A percentile compares a stretch with the other conserved stretches of the same genome.
Conservation (phyloP, 2,113 vertebrate species). For the Hemichromis elongatus region DNA sequence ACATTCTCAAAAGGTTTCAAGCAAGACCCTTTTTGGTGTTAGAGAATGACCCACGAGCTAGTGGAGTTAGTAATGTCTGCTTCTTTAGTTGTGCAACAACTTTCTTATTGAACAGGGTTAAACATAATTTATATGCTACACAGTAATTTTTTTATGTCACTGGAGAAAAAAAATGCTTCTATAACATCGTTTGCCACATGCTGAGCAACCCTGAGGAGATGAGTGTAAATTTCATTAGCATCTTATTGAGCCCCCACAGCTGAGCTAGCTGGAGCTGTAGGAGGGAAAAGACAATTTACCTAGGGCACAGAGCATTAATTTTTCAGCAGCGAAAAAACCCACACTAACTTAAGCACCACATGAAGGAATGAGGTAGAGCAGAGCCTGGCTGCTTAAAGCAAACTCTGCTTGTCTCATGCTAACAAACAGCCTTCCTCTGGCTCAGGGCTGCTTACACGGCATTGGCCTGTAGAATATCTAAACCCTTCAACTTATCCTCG, state of each 20-base stretch:
- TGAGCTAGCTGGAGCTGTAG: not conserved
- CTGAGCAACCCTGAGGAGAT: constrained; percentile 3
- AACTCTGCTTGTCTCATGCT: constrained; percentile 7
- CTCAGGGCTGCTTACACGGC: constrained; percentile 20
- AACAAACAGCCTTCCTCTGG: constrained; percentile 33
- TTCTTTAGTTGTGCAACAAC: not conserved
- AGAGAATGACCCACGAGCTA: not conserved
- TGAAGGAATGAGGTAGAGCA: constrained; percentile 5
- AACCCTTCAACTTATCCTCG: constrained; percentile 43
- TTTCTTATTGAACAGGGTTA: not conserved
- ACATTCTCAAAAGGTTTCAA: not conserved
- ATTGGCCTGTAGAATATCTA: constrained; percentile 8
- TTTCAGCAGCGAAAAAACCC: not conserved
- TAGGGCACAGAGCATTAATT: not conserved
- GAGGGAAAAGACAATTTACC: constrained; percentile 28
- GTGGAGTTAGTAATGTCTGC: not conserved
- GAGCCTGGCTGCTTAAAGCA: constrained; percentile 6
- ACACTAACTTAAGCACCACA: constrained; percentile 19
- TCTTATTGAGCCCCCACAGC: not conserved
- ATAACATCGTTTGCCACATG: not conserved
- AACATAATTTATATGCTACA: not conserved
- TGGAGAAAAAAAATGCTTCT: not conserved
- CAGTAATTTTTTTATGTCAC: not conserved
- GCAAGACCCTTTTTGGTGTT: not conserved
- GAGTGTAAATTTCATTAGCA: constrained; percentile 25